These are phyloP conservation scores for Leucania comma DNA, from an alignment of 2,888 invertebrate genomes.

Conservation along the genomic window DNA sequence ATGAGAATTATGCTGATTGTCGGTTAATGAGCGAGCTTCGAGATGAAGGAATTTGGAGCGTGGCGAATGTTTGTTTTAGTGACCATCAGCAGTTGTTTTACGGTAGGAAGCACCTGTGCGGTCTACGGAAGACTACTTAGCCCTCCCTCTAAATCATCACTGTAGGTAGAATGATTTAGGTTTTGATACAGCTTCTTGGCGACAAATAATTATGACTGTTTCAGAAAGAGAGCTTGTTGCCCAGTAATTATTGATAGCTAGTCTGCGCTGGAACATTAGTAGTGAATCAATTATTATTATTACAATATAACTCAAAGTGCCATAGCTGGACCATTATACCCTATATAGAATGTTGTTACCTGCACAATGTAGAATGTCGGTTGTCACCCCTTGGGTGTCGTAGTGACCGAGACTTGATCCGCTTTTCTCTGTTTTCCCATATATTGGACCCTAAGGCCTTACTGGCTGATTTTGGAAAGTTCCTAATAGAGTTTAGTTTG, in stretches of 20 bases:
- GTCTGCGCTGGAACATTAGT: not conserved
- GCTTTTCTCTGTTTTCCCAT: not conserved
- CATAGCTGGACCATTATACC: no score
- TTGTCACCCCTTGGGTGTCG: not conserved
- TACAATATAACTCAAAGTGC: no score
- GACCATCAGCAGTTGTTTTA: not conserved
- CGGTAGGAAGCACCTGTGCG: not conserved
- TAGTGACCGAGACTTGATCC: not conserved
- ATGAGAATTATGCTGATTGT: conserved; percentile 48
- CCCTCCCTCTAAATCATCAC: not conserved
- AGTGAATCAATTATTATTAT: not conserved
- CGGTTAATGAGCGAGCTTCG: conserved; percentile 31
- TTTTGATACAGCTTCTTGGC: not conserved
- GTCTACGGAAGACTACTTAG: not conserved
- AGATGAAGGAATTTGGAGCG: conserved; percentile 43
- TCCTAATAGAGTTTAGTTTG: no score
- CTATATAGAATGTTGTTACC: not conserved
- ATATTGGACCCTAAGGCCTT: not conserved
- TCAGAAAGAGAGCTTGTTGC: not conserved
- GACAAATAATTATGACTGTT: not conserved
- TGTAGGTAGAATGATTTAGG: not conserved
- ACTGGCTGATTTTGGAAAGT: not conserved
- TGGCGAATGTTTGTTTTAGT: conserved; percentile 50
- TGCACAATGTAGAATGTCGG: no score
- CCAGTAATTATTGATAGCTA: not conserved